phyloP scores from a whole-genome alignment of 2,888 invertebrate species.

The Lagria hirta region DNA sequence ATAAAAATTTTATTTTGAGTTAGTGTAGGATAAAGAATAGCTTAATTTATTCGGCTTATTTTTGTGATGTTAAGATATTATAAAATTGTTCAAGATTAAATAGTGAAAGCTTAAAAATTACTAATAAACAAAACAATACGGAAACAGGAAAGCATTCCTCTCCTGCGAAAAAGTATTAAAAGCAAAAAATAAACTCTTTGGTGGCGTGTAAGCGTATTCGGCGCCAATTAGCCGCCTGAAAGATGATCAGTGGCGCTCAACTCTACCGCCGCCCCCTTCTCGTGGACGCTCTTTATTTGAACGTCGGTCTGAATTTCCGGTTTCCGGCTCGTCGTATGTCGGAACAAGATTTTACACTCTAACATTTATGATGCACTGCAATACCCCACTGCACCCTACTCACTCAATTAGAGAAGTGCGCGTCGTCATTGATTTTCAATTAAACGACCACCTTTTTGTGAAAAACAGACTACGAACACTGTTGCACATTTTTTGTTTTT shows the following conservation, averaged over 20 bases:
- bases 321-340: slow-evolving; percentile 54
- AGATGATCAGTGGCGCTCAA: slow-evolving; percentile 46
- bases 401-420: slow-evolving; percentile 36
- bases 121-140: too few relatives aligned
- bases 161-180: too few relatives aligned
- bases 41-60: too few relatives aligned
- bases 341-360: slow-evolving; percentile 56
- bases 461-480: neutral
- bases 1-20: too few relatives aligned
- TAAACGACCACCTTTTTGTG: slow-evolving; percentile 22
- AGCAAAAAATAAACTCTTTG: slow-evolving; percentile 8
- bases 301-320: slow-evolving; percentile 54
- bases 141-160: slow-evolving; percentile 30
- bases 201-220: slow-evolving; percentile 23
- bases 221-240: slow-evolving; percentile 52
- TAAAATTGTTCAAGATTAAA: too few relatives aligned
- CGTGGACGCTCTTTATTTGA: slow-evolving; percentile 51
- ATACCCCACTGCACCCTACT: too few relatives aligned
- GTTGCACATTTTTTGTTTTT: neutral
- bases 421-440: slow-evolving; percentile 39
- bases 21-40: too few relatives aligned
- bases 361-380: slow-evolving; percentile 50
- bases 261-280: slow-evolving; percentile 35
- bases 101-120: too few relatives aligned
- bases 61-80: too few relatives aligned